A percentile compares a stretch with the other conserved stretches of the same genome.
phyloP scores from a whole-genome alignment of 23 tunicate genomes.

The Oikopleura dioica region DNA sequence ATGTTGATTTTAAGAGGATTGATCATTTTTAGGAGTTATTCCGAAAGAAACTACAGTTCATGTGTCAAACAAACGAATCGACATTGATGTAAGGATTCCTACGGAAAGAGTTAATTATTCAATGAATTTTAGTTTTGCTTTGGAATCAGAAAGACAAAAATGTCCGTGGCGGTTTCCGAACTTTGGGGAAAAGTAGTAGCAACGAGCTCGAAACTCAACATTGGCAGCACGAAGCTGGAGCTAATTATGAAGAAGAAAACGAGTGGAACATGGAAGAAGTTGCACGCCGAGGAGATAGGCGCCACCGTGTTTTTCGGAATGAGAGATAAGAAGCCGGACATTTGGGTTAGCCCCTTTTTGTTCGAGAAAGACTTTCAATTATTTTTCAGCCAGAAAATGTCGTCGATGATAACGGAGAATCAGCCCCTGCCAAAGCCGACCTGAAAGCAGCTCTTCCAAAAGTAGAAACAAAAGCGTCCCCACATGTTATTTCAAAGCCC shows the following conservation, averaged over 20 bases:
- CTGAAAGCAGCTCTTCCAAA: background rate
- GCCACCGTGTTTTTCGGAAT: background rate
- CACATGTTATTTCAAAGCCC: background rate
- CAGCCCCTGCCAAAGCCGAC: background rate
- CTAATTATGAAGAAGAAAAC: background rate
- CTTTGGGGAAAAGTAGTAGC: background rate
- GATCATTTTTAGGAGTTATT: background rate
- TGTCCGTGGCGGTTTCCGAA: background rate
- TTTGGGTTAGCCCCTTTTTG: too few relatives aligned
- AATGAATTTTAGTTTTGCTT: background rate
- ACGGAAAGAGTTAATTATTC: too few relatives aligned
- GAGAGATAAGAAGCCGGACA: background rate
- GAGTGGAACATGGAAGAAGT: background rate
- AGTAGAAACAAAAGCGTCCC: background rate
- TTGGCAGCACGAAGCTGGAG: background rate
- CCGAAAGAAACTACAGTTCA: background rate
- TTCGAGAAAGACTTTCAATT: too few relatives aligned
- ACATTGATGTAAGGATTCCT: background rate
- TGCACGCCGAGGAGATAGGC: background rate
- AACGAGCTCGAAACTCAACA: background rate
- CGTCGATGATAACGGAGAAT: background rate
- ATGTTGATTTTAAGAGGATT: background rate
- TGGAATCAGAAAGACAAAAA: background rate
- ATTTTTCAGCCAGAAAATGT: too few relatives aligned
- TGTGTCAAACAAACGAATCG: background rate